Evolutionary conservation across 92 coral and sea anemone genomes (phyloP), one percentile per base, ranked within the genome.

Genomic region (Nematostella vectensis): DNA sequence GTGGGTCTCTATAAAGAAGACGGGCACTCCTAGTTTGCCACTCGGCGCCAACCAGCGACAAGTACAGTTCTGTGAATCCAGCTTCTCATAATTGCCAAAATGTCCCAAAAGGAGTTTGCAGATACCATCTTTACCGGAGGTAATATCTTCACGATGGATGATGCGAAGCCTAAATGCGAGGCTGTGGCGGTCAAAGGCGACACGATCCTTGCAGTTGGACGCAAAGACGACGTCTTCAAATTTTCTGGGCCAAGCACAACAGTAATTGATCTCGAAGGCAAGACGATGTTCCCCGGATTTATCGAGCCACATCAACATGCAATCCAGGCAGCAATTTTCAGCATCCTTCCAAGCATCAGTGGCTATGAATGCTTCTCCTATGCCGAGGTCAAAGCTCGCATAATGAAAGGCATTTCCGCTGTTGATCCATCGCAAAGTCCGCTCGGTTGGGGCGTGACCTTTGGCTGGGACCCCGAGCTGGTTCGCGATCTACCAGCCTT

Each of bases 391-490:
- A 67, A 85, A 2, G 49, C 29, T n/a, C 23, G 47, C 17, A 66
- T 85, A 53, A 27, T 29, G 47, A 33, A 26, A 3, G 33, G n/a
- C 2, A 54, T 54, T 4, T 6, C 3, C 36, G 1, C 11, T 2
- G 39, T 17, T 2, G 42, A 16, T 24, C 59, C 39, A 2, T 1
- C 2, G 3, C 3, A 52, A 4, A 18, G 18, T 31, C 48, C 68
- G 26, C 38, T 28, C 2, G 43, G 54, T 23, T 77, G 78, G 83
- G 57, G 72, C 55, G 16, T 65, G 8, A 71, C 71, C 70, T 28
- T 53, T 15, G 85, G 85, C 54, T 78, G 85, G 85, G 85, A 78
- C 25, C 74, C 79, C 0, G 85, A 78, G 57, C 74, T 65, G 3
- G 54, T 71, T 11, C 69, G 64, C 1, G 24, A 65, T 55, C 12